A percentile compares a stretch with the other conserved stretches of the same genome.
phyloP scores from a whole-genome alignment of 1,140 invertebrate genomes.

The Brachionus sp. region DNA sequence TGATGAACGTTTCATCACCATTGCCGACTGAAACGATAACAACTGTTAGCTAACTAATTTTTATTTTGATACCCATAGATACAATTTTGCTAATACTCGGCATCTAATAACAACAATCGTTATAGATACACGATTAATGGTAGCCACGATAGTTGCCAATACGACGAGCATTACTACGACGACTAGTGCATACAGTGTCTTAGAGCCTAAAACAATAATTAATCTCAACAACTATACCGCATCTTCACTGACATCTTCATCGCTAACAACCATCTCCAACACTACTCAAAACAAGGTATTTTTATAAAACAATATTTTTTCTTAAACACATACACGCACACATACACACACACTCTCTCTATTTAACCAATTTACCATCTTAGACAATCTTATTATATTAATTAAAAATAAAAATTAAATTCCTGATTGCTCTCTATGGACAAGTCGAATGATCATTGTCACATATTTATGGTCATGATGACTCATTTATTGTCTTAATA shows the following conservation, averaged over 20 bases:
- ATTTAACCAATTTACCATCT: too few relatives aligned
- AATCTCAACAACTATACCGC: neutral
- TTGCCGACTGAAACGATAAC: slow-evolving; percentile 41
- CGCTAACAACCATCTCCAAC: slow-evolving; percentile 42
- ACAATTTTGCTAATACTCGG: neutral
- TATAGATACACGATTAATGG: slow-evolving; percentile 38
- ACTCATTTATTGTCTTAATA: too few relatives aligned
- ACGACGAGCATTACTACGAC: slow-evolving; percentile 35
- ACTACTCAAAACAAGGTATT: slow-evolving; percentile 41
- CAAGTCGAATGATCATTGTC: too few relatives aligned
- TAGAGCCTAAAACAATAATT: slow-evolving; percentile 28
- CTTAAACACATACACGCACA: neutral
- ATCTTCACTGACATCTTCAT: slow-evolving; percentile 21
- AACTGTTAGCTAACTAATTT: neutral
- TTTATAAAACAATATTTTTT: neutral
- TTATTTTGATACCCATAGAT: slow-evolving; percentile 32
- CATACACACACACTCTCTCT: neutral
- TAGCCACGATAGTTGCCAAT: slow-evolving; percentile 29
- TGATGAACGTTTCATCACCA: slow-evolving; percentile 18
- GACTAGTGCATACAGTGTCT: neutral
- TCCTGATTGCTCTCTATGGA: too few relatives aligned
- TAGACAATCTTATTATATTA: too few relatives aligned
- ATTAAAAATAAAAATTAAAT: too few relatives aligned
- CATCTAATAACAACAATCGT: slow-evolving; percentile 39
- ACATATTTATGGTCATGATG: too few relatives aligned